Evolutionary conservation across 2,888 invertebrate species (phyloP), one percentile per base, ranked within the genome.

Genomic region (Pocota personata): DNA sequence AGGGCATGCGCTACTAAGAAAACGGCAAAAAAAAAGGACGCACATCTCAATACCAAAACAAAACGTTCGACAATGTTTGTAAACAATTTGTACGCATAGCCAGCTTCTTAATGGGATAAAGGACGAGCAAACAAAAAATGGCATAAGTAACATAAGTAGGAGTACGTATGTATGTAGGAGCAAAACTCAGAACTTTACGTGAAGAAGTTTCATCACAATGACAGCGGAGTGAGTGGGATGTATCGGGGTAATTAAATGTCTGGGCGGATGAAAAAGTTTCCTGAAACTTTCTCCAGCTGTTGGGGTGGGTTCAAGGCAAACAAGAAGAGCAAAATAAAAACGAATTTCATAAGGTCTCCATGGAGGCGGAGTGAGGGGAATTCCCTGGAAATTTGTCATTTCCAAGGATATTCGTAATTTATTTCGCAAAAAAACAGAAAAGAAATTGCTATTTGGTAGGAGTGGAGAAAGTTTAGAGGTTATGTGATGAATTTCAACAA

Each of bases 41-140:
- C 72, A 8, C 52, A 60, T 72, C 46, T 8, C 30, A 32, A 52
- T 46, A 73, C 50, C 78, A 83, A 73, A 79, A 79, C 73, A 83
- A 67, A 78, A 3, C 32, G 19, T 52, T 73, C 67, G 37, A 50
- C 73, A 79, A 79, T 83, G 60, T 78, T 78, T 78, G 77, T 78
- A 78, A 78, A 78, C 77, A 78, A 78, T 50, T 60, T 52, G 60
- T 69, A 76, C 76, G 58, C 57, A 55, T 50, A 69, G 8, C 40
- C 50, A 6, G n/a, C 32, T 21, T 55, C 27, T 48, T 19, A 48
- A 72, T 43, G 71, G 46, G 7, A 71, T 71, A 16, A 19, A 10
- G 21, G 43, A 43, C n/a, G 30, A n/a, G n/a, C n/a, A n/a, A 32
- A 24, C 6, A 48, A 14, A 32, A 32, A 19, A 48, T 24, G 32